Percentiles rank a stretch among this genome's conserved stretches.
Evolutionary conservation across 2,113 vertebrate genomes (phyloP).

Genomic region (Microtus ochrogaster): DNA sequence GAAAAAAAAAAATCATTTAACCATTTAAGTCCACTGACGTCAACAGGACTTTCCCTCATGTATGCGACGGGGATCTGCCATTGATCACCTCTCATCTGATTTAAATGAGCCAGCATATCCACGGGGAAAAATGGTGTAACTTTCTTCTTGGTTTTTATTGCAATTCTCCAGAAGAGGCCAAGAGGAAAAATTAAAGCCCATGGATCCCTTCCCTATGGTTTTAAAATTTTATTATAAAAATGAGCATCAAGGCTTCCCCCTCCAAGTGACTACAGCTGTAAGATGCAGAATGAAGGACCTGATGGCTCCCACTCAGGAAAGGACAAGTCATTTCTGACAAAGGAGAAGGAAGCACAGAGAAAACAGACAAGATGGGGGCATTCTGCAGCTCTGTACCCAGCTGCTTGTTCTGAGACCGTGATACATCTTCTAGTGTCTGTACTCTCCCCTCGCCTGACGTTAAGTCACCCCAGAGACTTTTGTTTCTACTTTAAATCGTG

Average conservation of each 20-base stretch:
- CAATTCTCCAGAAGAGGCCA: neutral
- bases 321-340: neutral
- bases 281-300: neutral
- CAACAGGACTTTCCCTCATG: slow-evolving; percentile 39
- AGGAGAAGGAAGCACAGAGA: neutral
- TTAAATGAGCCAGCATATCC: neutral
- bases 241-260: neutral
- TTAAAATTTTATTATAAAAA: slow-evolving; percentile 49
- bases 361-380: neutral
- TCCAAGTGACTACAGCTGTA: neutral
- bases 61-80: neutral
- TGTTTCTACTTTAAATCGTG: neutral
- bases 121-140: neutral
- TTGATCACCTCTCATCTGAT: neutral
- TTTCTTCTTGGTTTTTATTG: neutral
- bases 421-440: neutral
- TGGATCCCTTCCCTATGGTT: slow-evolving; percentile 31
- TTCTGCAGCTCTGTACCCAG: neutral
- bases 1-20: slow-evolving; percentile 22
- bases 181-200: neutral
- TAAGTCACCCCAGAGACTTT: neutral
- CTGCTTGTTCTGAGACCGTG: neutral
- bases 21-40: slow-evolving; percentile 22
- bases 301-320: neutral
- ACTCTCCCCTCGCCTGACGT: neutral